Percentiles rank a stretch among this genome's conserved stretches.
Evolutionary conservation across 2,888 invertebrate species (phyloP).

Genomic region (Hypsopygia costalis): DNA sequence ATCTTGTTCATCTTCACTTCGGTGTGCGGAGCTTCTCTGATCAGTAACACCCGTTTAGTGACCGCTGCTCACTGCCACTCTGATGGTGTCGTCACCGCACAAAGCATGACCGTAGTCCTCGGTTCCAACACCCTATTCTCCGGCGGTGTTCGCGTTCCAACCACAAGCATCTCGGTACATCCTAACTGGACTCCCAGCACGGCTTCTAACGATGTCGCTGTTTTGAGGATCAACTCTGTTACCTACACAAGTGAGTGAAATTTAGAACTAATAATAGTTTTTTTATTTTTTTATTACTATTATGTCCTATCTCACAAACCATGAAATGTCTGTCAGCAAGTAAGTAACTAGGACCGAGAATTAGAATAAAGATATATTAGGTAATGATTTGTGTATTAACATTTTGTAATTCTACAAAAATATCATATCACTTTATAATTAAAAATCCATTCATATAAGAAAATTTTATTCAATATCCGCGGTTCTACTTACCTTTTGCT

Average conservation of each 20-base stretch:
- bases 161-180: constrained; percentile 19
- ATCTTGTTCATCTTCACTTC: constrained; percentile 35
- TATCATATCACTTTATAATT: too few species aligned
- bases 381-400: too few species aligned
- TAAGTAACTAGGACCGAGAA: too few species aligned
- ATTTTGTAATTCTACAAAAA: too few species aligned
- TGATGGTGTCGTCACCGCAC: constrained; percentile 22
- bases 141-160: constrained; percentile 21
- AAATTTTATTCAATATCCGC: too few species aligned
- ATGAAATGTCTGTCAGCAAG: too few species aligned
- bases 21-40: constrained; percentile 38
- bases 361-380: too few species aligned
- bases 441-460: too few species aligned
- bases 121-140: constrained; percentile 25
- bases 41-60: constrained; percentile 15
- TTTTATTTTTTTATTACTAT: too few species aligned
- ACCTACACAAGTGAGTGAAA: constrained; percentile 28
- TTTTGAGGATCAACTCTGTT: constrained; percentile 27
- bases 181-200: constrained; percentile 19
- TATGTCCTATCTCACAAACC: too few species aligned
- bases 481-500: too few species aligned
- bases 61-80: constrained; percentile 29
- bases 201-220: constrained; percentile 24
- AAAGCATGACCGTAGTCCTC: constrained; percentile 22
- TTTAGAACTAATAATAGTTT: too few species aligned